Evolutionary conservation across 2,888 invertebrate genomes (phyloP).

Genomic region (Nymphalis polychloros): DNA sequence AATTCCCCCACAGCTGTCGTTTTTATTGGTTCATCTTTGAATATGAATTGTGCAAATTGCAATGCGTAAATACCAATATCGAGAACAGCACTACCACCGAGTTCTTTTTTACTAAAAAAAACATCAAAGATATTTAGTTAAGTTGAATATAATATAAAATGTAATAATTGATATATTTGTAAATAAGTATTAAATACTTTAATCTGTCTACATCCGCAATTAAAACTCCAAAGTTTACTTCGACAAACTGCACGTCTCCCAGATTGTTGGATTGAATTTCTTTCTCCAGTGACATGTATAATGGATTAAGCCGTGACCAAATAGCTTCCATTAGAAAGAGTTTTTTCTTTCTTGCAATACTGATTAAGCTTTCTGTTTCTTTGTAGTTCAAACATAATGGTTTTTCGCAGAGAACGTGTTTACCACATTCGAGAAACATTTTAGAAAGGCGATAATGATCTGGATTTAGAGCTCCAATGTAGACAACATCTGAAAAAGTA

Average conservation of each 20-base stretch:
- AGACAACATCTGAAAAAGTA: constrained; percentile 87
- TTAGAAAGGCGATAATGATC: constrained; percentile 87
- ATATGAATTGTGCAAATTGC: constrained; percentile 87
- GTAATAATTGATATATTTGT: no score
- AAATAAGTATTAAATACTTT: constrained; percentile 35
- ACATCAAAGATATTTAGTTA: no score
- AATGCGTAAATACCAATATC: constrained; percentile 90
- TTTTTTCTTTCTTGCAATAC: constrained; percentile 85
- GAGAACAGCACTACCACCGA: constrained; percentile 90
- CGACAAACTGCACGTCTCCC: constrained; percentile 86
- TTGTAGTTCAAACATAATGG: constrained; percentile 91
- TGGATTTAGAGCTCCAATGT: constrained; percentile 89
- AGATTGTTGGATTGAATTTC: constrained; percentile 84
- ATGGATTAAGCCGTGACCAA: constrained; percentile 94
- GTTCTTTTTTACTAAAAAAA: constrained; percentile 79
- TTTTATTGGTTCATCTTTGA: constrained; percentile 85
- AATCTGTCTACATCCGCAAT: constrained; percentile 63
- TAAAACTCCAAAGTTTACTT: constrained; percentile 85
- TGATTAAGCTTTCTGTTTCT: constrained; percentile 86
- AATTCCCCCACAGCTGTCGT: constrained; percentile 86
- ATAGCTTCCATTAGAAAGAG: constrained; percentile 93
- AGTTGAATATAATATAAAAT: no score
- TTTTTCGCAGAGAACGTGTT: constrained; percentile 95
- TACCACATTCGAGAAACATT: constrained; percentile 89
- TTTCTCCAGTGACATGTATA: constrained; percentile 85